Evolutionary conservation across 1,140 invertebrate genomes (phyloP), one percentile per base, ranked within the genome.

Genomic region (Cardiocondyla obscurior): DNA sequence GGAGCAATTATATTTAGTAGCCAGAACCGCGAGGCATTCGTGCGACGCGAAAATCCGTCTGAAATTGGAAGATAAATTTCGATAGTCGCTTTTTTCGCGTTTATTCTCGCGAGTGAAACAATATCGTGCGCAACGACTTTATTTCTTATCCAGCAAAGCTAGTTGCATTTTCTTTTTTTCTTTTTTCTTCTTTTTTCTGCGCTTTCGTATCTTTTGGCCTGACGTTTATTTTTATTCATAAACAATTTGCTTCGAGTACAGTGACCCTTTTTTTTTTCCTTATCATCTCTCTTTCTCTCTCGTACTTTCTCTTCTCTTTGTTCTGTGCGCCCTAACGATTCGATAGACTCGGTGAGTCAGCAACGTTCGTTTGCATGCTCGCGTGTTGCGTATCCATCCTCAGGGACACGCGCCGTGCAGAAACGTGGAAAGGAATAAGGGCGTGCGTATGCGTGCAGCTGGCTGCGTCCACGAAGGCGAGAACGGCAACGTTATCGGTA

Each of bases 281-380:
- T 64, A n/a, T n/a, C 1, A n/a, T n/a, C 16, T 65, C 58, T 19
- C 28, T 30, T 3, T 19, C 22, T 49, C 12, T 30, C 25, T 33
- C 30, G n/a, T 49, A 49, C 46, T 82, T 62, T 57, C 30, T 81
- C 2, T 67, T 42, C 33, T 65, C 49, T 33, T 33, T 60, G 19
- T 74, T 83, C 74, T 19, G 44, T 36, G 42, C 64, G 36, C 73
- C 74, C 67, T 60, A 60, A 57, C 79, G 81, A 79, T 87, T 69
- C 53, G 53, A 39, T 51, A 49, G 28, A 72, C 73, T 69, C 46
- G 81, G 42, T 89, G 88, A 89, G 73, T 89, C 88, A 89, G n/a
- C 51, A 46, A 67, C n/a, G 51, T 53, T 77, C 62, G 79, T 76
- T 88, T 83, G 72, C 76, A 73, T 86, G 88, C 65, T 87, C 42